A percentile compares a stretch with the other conserved stretches of the same genome.
phyloP scores from a whole-genome alignment of 2,113 vertebrate genomes.

The Bufo gargarizans region DNA sequence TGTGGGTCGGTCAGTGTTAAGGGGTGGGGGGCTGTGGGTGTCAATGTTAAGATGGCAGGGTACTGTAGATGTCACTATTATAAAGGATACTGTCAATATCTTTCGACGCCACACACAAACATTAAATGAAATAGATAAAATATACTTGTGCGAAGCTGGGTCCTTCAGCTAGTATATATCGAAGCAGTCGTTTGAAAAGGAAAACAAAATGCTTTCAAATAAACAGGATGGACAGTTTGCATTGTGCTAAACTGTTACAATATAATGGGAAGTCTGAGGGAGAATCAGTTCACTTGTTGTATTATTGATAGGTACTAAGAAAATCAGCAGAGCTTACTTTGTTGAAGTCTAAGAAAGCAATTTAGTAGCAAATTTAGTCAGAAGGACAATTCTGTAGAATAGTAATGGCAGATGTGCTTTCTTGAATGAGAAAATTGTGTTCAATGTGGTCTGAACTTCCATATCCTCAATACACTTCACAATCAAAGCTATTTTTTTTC shows the following conservation, averaged over 20 bases:
- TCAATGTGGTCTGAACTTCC: neutral
- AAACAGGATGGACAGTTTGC: neutral
- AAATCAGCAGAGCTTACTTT: slow-evolving; percentile 18
- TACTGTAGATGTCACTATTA: no score
- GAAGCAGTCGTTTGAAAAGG: neutral
- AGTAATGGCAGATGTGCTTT: slow-evolving; percentile 2
- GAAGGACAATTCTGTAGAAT: neutral
- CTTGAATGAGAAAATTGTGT: slow-evolving; percentile 14
- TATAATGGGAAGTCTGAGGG: neutral
- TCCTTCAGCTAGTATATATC: neutral
- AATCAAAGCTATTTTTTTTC: neutral
- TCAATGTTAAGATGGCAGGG: no score
- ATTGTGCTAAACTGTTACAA: slow-evolving; percentile 1
- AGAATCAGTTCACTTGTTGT: slow-evolving; percentile 11
- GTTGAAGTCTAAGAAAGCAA: slow-evolving; percentile 5
- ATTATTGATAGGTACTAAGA: slow-evolving; percentile 10
- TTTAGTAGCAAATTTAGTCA: slow-evolving; percentile 17
- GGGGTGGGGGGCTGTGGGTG: no score
- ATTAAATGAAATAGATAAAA: no score
- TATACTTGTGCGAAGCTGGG: no score
- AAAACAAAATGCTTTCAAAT: neutral
- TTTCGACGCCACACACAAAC: no score
- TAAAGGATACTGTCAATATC: no score
- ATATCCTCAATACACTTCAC: neutral
- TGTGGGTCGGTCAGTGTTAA: no score